These are phyloP conservation scores for Epirrita christyi DNA, from an alignment of 2,888 invertebrate genomes.

Conservation along the genomic window DNA sequence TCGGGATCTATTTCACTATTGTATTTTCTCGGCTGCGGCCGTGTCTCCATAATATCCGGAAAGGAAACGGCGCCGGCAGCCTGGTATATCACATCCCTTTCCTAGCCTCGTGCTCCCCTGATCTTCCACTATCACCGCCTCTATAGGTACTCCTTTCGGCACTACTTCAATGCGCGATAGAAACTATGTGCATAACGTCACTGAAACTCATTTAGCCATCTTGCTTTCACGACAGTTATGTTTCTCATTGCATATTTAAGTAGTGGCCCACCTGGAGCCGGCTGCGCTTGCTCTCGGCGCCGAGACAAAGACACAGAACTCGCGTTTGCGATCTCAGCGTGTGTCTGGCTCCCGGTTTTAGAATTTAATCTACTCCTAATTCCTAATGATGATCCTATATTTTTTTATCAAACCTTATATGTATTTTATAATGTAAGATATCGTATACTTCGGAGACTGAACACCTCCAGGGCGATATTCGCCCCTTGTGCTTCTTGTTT, in stretches of 20 bases:
- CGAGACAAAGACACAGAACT: background rate
- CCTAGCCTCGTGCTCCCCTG: slow-evolving; percentile 69
- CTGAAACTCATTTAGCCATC: slow-evolving; percentile 42
- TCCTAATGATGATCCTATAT: slow-evolving; percentile 78
- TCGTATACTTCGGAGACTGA: slow-evolving; percentile 69
- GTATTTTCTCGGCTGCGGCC: slow-evolving; percentile 22
- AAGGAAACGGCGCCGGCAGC: slow-evolving; percentile 12
- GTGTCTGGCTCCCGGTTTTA: slow-evolving; percentile 53
- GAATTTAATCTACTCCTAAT: slow-evolving; percentile 70
- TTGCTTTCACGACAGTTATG: slow-evolving; percentile 27
- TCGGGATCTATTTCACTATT: slow-evolving; percentile 52
- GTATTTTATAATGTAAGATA: slow-evolving; percentile 79
- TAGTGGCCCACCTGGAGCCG: slow-evolving; percentile 53
- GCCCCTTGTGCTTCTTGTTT: slow-evolving; percentile 82
- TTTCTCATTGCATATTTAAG: slow-evolving; percentile 57
- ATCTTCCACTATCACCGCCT: slow-evolving; percentile 77
- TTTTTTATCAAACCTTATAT: slow-evolving; percentile 71
- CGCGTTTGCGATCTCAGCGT: slow-evolving; percentile 22
- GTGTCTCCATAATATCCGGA: slow-evolving; percentile 8
- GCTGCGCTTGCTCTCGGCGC: slow-evolving; percentile 30
- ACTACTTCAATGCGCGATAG: slow-evolving; percentile 61
- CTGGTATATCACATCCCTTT: slow-evolving; percentile 37
- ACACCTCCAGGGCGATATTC: slow-evolving; percentile 64
- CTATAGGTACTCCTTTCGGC: slow-evolving; percentile 63
- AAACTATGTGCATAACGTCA: slow-evolving; percentile 45